Conservation (phyloP, 1,140 invertebrate genomes). For the Metaphire vulgaris region DNA sequence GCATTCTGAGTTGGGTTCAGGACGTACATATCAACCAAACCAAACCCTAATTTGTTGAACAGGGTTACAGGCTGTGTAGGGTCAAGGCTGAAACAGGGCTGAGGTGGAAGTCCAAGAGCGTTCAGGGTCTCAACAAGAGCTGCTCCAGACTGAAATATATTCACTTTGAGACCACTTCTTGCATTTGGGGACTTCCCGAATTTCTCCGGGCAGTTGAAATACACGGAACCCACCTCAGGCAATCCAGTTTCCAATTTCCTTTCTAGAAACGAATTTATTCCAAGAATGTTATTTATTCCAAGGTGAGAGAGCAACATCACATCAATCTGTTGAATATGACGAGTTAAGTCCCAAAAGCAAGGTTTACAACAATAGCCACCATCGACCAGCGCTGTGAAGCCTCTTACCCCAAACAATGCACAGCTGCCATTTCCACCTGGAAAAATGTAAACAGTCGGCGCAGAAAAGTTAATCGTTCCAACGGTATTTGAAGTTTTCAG, state of each 20-base stretch:
- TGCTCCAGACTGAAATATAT: not conserved
- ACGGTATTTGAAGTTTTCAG: conserved; percentile 84
- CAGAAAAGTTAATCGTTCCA: conserved; percentile 83
- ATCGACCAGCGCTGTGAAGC: conserved; percentile 92
- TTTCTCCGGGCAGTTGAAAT: not conserved
- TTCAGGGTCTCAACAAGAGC: not conserved
- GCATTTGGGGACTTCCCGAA: not conserved
- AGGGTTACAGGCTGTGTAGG: conserved; percentile 82
- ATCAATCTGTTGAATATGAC: not conserved
- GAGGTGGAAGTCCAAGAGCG: conserved; percentile 10
- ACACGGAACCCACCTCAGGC: not conserved
- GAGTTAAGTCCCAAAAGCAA: conserved; percentile 81
- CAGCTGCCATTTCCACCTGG: conserved; percentile 88
- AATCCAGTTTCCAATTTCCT: not conserved
- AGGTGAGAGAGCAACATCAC: not conserved
- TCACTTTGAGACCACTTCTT: conserved; percentile 44
- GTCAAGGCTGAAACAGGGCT: conserved; percentile 66
- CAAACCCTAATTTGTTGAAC: conserved; percentile 92
- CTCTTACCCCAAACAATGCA: conserved; percentile 85
- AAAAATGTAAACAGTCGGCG: conserved; percentile 88
- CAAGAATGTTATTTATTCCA: not conserved
- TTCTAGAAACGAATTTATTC: not conserved
- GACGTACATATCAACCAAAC: conserved; percentile 92
- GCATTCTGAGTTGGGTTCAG: conserved; percentile 79
- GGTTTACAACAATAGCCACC: conserved; percentile 83